These are phyloP conservation scores for Thera britannica DNA, from an alignment of 2,888 invertebrate genomes.

Conservation along the genomic window DNA sequence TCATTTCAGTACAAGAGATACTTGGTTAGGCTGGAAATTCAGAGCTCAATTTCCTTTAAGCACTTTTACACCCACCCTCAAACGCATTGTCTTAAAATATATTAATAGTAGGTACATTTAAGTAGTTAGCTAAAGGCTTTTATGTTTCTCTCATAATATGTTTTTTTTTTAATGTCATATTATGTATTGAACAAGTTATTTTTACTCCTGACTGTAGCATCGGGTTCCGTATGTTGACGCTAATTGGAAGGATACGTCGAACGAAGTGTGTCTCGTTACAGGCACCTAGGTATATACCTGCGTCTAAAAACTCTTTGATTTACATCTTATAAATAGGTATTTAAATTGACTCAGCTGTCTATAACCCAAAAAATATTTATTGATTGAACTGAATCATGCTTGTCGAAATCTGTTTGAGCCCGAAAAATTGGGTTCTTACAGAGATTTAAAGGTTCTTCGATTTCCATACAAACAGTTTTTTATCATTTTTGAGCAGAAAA, in stretches of 20 bases:
- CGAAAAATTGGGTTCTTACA: too few relatives aligned
- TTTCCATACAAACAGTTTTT: too few relatives aligned
- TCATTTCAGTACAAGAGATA: not conserved
- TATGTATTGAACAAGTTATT: slow-evolving; percentile 7
- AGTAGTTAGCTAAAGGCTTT: not conserved
- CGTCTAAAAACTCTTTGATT: slow-evolving; percentile 70
- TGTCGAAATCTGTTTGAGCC: not conserved
- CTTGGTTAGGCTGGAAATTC: too few relatives aligned
- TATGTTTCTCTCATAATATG: not conserved
- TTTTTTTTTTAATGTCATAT: too few relatives aligned
- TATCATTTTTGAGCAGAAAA: too few relatives aligned
- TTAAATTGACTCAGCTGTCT: slow-evolving; percentile 66
- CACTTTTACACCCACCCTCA: too few relatives aligned
- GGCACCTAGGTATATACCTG: slow-evolving; percentile 61
- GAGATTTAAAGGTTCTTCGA: not conserved
- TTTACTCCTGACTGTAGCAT: slow-evolving; percentile 26
- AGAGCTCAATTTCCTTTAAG: too few relatives aligned
- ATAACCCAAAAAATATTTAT: slow-evolving; percentile 22
- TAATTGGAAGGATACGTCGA: slow-evolving; percentile 81
- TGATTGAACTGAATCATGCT: slow-evolving; percentile 2
- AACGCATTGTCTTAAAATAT: too few relatives aligned
- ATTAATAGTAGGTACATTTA: too few relatives aligned
- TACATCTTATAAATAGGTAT: slow-evolving; percentile 58
- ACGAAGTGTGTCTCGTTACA: slow-evolving; percentile 78
- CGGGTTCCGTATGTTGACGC: slow-evolving; percentile 45